Evolutionary conservation across 1,140 invertebrate genomes (phyloP).

Genomic region (Drepana arcuata): DNA sequence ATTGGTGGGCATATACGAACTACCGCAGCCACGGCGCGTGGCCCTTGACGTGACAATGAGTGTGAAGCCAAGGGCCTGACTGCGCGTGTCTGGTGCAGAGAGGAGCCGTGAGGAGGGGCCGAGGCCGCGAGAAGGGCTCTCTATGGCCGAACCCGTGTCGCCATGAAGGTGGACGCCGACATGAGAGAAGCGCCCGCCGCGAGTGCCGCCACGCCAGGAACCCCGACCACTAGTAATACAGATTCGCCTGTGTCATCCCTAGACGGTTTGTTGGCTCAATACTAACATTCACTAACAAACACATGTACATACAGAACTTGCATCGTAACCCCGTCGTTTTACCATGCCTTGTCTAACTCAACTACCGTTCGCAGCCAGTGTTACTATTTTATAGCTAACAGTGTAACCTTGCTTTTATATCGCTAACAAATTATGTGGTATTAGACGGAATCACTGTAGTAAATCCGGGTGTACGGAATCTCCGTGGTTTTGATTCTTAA

Average conservation of each 20-base stretch:
- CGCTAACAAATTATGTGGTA: too few species aligned
- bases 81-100: conserved; percentile 41
- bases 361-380: too few species aligned
- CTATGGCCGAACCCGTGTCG: conserved; percentile 34
- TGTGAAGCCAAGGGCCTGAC: conserved; percentile 25
- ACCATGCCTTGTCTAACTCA: too few species aligned
- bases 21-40: neutral
- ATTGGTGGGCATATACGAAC: too few species aligned
- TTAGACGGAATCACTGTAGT: too few species aligned
- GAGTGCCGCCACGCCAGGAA: conserved; percentile 14
- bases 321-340: conserved; percentile 6
- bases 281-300: conserved; percentile 27
- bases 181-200: conserved; percentile 33
- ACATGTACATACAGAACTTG: conserved; percentile 17
- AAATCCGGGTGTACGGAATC: too few species aligned
- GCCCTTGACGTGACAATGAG: too few species aligned
- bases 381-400: too few species aligned
- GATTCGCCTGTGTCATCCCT: conserved; percentile 51
- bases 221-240: conserved; percentile 47
- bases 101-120: conserved; percentile 24
- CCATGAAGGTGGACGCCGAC: conserved; percentile 57
- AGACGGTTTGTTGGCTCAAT: conserved; percentile 52
- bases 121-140: conserved; percentile 24
- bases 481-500: too few species aligned
- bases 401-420: too few species aligned